Base-by-base conservation (phyloP, 2,113 vertebrate species). In the Zeus faber region DNA sequence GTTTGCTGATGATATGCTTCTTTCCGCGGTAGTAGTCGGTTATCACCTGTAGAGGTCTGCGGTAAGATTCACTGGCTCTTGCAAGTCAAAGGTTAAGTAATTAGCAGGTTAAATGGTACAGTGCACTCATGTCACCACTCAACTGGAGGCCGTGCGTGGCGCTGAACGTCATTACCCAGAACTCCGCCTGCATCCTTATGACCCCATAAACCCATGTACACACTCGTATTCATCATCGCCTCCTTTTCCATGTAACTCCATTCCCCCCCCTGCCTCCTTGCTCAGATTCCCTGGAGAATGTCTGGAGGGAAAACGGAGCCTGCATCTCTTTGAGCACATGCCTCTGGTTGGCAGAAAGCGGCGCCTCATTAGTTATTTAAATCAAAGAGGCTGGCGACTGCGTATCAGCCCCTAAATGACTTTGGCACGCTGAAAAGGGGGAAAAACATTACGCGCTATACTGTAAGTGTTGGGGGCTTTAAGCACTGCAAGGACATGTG, bases 341-440 rank as follows among this genome's bases (percentile, higher is more conserved):
- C 72, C 81, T 46, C 45, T 62, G 62, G 54, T 75, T 79, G 83
- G 79, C 79, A 85, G 67, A 35, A 25, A 59, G 64, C 47, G 60
- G 64, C 23, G 63, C 76, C 77, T 82, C 77, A 83, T 82, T 84
- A 74, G 71, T 76, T 79, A 80, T 85, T 84, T 76, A 82, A 84
- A 83, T 79, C 72, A 73, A 70, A 78, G 74, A 78, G 54, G 71
- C 74, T 63, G 0, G 20, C 52, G 52, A 71, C 58, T 76, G 54
- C 67, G 65, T 65, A 77, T 70, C 60, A 72, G 69, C 52, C 67
- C 47, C 67, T 67, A 73, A 70, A 85, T 79, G 75, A 68, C 79
- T 80, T 65, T 81, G 71, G 74, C 79, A 52, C 68, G 79, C 67
- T 54, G 64, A n/a, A n/a, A n/a, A n/a, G n/a, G n/a, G n/a, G n/a